Evolutionary conservation across 2,797 vertebrate species (phyloP).

Genomic region (Acanthurus tractus): DNA sequence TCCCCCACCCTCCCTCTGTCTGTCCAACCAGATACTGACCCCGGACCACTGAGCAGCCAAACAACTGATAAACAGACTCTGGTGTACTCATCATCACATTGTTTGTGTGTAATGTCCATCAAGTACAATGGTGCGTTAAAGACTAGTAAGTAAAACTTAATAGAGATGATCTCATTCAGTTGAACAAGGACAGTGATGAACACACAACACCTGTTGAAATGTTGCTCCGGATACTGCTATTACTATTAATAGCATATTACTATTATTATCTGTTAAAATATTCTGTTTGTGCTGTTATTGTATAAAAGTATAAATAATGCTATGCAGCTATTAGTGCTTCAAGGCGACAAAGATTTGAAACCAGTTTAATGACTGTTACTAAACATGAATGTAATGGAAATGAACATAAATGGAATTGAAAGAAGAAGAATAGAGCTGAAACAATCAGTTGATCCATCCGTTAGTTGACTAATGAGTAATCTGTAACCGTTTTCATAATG

Average conservation of each 20-base stretch:
- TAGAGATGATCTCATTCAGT: too few relatives aligned
- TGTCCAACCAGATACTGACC: conserved; percentile 62
- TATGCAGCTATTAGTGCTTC: too few relatives aligned
- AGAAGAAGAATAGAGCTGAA: too few relatives aligned
- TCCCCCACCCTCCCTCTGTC: conserved; percentile 17
- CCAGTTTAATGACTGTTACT: too few relatives aligned
- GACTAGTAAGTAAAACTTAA: background rate
- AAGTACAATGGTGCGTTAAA: background rate
- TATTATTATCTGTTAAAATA: background rate
- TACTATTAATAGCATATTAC: background rate
- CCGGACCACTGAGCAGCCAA: conserved; percentile 45
- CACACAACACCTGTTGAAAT: conserved; percentile 15
- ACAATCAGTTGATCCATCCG: too few relatives aligned
- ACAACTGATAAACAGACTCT: conserved; percentile 48
- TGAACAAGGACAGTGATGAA: background rate
- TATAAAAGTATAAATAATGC: background rate
- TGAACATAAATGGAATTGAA: too few relatives aligned
- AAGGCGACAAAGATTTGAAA: too few relatives aligned
- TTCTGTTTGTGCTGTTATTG: background rate
- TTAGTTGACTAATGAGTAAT: too few relatives aligned
- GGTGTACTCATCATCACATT: conserved; percentile 2
- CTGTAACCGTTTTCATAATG: too few relatives aligned
- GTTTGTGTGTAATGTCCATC: background rate
- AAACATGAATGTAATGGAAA: too few relatives aligned
- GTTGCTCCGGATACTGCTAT: background rate